phyloP scores from a whole-genome alignment of 2,113 vertebrate genomes.

The Laticauda laticaudata region DNA sequence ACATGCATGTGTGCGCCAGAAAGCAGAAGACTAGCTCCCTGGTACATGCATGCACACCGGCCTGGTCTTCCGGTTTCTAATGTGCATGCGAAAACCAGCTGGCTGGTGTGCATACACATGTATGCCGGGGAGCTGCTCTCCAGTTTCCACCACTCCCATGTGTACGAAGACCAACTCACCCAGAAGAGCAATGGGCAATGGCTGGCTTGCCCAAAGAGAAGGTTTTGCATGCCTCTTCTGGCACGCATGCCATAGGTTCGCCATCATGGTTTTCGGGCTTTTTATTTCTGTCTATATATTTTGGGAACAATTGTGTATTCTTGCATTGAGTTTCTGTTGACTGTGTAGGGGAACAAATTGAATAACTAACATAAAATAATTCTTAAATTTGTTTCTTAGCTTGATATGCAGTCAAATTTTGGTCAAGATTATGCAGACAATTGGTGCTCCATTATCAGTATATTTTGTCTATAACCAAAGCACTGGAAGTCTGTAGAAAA shows the following conservation, averaged over 20 bases:
- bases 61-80: too few relatives aligned
- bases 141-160: too few relatives aligned
- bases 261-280: neutral
- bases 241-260: too few relatives aligned
- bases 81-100: too few relatives aligned
- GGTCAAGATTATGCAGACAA: neutral
- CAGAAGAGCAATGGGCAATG: too few relatives aligned
- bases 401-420: neutral
- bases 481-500: neutral
- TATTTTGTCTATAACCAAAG: neutral
- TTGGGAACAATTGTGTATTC: neutral
- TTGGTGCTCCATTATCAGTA: neutral
- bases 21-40: too few relatives aligned
- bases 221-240: too few relatives aligned
- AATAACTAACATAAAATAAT: neutral
- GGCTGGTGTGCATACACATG: accelerated
- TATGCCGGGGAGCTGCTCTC: too few relatives aligned
- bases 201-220: too few relatives aligned
- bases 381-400: neutral
- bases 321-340: neutral
- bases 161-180: too few relatives aligned
- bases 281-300: neutral
- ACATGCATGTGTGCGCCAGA: too few relatives aligned
- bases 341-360: neutral
- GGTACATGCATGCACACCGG: too few relatives aligned